Evolutionary conservation across 2,888 invertebrate species (phyloP), one percentile per base, ranked within the genome.

Genomic region (Parascotia fuliginaria): DNA sequence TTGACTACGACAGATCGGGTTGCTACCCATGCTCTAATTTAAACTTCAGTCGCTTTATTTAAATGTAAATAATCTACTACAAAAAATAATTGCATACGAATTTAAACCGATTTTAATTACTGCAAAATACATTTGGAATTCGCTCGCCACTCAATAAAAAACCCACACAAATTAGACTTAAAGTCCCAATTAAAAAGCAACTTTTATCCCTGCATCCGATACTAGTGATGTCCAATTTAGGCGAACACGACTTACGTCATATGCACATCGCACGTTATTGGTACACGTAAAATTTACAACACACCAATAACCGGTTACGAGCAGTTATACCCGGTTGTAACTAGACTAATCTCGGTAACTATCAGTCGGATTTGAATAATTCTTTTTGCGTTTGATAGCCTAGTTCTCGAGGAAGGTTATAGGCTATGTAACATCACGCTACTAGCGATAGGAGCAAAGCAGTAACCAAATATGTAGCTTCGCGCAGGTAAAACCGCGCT

Each of bases 261-360:
- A 72, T 75, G 67, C 74, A 68, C 70, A 70, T 75, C 77, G 60
- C 61, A 70, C 79, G 79, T 76, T 88, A 89, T 87, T 87, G 84
- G 80, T 72, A 73, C 80, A 79, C 76, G 80, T 77, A 73, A 85
- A 85, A 87, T 88, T 87, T 59, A 55, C 55, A 47, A 65, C 68
- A 80, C 65, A 61, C 73, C 73, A 60, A 54, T 65, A 70, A 61
- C 66, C 29, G 46, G 57, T 47, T 57, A 65, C 46, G 64, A 47
- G 39, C 61, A 38, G 57, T 48, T 67, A 71, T 74, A 76, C 77
- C 83, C 68, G 77, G 77, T 76, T 79, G 75, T 77, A 80, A 75
- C 75, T 76, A 74, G 79, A 77, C 70, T 72, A 81, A 83, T 79
- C 83, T 63, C 79, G 79, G 75, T n/a, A n/a, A n/a, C n/a, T n/a